These are phyloP conservation scores for Peromyscus maniculatus DNA, from an alignment of 2,113 vertebrate genomes.

Conservation along the genomic window DNA sequence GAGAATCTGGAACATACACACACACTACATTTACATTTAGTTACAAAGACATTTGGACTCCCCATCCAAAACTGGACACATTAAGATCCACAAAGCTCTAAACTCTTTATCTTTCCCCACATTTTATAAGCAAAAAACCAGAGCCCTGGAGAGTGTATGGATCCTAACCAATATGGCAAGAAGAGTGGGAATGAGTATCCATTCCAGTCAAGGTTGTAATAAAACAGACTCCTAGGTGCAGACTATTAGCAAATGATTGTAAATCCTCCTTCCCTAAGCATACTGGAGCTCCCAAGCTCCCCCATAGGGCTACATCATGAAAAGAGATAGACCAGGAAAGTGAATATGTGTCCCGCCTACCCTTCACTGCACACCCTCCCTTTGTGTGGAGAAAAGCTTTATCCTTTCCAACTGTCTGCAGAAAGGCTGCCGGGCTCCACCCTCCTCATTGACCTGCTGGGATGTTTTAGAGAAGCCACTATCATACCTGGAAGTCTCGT, in stretches of 20 bases:
- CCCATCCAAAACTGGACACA: background rate
- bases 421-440: background rate
- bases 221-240: background rate
- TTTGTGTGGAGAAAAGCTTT: background rate
- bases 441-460: background rate
- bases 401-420: background rate
- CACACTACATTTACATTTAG: background rate
- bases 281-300: background rate
- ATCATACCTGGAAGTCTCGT: rapidly evolving
- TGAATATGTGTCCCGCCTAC: background rate
- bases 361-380: background rate
- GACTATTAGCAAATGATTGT: background rate
- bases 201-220: background rate
- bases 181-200: background rate
- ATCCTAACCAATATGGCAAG: background rate
- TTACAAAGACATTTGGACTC: background rate
- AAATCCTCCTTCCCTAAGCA: background rate
- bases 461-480: background rate
- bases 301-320: background rate
- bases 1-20: background rate
- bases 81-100: background rate
- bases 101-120: background rate
- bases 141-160: background rate
- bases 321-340: background rate
- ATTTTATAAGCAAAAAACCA: background rate